Percentiles rank a stretch among this genome's conserved stretches.
Conservation (phyloP, 2,797 vertebrate genomes). For the Falco novaeseelandiae region DNA sequence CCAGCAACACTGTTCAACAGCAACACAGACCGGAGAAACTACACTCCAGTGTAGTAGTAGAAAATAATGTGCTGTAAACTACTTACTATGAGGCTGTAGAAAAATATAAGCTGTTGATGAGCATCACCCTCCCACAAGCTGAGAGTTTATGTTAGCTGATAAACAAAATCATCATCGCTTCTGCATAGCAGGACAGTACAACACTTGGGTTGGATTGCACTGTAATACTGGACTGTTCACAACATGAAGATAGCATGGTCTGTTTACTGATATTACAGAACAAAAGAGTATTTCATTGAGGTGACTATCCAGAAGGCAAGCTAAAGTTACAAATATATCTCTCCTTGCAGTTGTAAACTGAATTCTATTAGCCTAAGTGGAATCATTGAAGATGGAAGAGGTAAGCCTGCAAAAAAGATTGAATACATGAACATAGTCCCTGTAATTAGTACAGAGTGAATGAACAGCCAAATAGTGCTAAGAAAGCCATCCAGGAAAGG, state of each 20-base stretch:
- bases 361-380: neutral
- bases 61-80: neutral
- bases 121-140: neutral
- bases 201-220: neutral
- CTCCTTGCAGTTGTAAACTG: neutral
- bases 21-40: neutral
- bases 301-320: neutral
- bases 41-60: too few species aligned
- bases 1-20: neutral
- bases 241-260: neutral
- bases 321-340: neutral
- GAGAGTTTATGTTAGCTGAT: neutral
- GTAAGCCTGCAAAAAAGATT: neutral
- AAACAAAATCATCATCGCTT: neutral
- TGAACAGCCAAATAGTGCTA: neutral
- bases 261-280: neutral
- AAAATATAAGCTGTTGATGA: neutral
- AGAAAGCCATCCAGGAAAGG: neutral
- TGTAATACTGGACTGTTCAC: neutral
- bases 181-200: neutral
- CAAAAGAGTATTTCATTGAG: neutral
- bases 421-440: neutral
- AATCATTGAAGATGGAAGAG: neutral
- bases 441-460: neutral
- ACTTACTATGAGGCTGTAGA: neutral